Evolutionary conservation across 2,888 invertebrate species (phyloP).

Genomic region (Punctoribates punctum): DNA sequence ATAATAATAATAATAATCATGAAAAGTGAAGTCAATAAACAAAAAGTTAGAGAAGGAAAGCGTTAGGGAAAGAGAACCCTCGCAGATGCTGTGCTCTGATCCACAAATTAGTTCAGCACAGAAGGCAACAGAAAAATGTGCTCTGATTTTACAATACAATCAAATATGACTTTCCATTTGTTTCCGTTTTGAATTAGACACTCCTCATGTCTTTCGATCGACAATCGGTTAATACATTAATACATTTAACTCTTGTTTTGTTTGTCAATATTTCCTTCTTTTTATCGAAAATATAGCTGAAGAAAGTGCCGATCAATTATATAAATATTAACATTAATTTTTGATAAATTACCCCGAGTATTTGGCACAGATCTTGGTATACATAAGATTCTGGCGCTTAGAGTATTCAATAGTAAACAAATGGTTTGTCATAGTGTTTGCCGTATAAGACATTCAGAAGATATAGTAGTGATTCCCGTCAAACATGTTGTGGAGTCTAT

Average conservation of each 20-base stretch:
- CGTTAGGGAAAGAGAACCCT: neutral
- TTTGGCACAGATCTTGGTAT: too few relatives aligned
- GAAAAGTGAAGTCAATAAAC: slow-evolving; percentile 5
- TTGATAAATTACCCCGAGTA: too few relatives aligned
- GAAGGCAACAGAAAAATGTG: neutral
- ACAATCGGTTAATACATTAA: neutral
- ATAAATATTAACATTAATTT: too few relatives aligned
- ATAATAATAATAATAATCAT: slow-evolving; percentile 3
- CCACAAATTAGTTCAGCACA: neutral
- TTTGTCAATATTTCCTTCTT: neutral
- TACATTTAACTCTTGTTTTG: neutral
- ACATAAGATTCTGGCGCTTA: too few relatives aligned
- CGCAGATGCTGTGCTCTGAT: slow-evolving; percentile 3
- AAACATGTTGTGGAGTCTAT: too few relatives aligned
- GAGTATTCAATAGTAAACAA: too few relatives aligned
- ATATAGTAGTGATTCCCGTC: too few relatives aligned
- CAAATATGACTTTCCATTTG: slow-evolving; percentile 17
- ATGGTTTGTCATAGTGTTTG: too few relatives aligned
- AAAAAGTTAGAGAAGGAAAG: slow-evolving; percentile 22
- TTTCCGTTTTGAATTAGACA: slow-evolving; percentile 25
- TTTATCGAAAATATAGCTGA: neutral
- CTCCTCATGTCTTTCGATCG: slow-evolving; percentile 22
- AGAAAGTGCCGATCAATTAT: too few relatives aligned
- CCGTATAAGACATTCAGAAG: too few relatives aligned
- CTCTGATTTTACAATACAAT: slow-evolving; percentile 25